Base-by-base conservation (phyloP, 2,113 vertebrate species). In the Engystomops pustulosus region DNA sequence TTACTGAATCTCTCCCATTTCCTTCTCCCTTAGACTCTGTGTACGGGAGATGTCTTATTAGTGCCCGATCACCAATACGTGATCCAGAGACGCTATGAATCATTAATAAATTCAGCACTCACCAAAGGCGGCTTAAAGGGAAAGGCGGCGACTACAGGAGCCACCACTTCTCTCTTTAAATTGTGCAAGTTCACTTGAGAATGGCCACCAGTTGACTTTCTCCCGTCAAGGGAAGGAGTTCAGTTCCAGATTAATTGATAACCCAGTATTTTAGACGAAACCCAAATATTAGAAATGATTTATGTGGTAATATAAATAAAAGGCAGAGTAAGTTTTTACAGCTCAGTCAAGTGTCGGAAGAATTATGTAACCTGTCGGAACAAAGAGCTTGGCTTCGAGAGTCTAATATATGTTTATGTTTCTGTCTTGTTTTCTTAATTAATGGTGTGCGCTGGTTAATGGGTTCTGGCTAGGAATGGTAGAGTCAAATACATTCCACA, bases 1-100 rank as follows among this genome's bases (percentile, higher is more conserved):
- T 94, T 92, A 86, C 87, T 89, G 87, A 91, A 88, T 94, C 87
- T 60, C 86, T 88, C 86, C 86, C 79, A 74, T 86, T 67, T 85
- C 17, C 8, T 81, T 47, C 17, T 34, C 72, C 80, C 65, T 67
- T 44, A 78, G 34, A 44, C 49, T 23, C 76, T n/a, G 85, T 34
- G 14, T 80, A 44, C 71, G 69, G 86, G 86, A 82, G 83, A 87
- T 90, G 87, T 89, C 83, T 86, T 85, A 67, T 79, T 70, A 89
- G 85, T 81, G 83, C 65, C 69, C 3, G 5, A 51, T 83, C 86
- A 89, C 51, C 51, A 78, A 78, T 78, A 78, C 30, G 49, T 58
- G 34, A 68, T 47, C 62, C 44, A 18, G 41, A 30, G 78, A 68
- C 65, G 41, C 15, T 34, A 80, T 80, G 67, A 80, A 49, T 27